phyloP scores from a whole-genome alignment of 2,888 invertebrate species.

The Ommatoiulus sabulosus region DNA sequence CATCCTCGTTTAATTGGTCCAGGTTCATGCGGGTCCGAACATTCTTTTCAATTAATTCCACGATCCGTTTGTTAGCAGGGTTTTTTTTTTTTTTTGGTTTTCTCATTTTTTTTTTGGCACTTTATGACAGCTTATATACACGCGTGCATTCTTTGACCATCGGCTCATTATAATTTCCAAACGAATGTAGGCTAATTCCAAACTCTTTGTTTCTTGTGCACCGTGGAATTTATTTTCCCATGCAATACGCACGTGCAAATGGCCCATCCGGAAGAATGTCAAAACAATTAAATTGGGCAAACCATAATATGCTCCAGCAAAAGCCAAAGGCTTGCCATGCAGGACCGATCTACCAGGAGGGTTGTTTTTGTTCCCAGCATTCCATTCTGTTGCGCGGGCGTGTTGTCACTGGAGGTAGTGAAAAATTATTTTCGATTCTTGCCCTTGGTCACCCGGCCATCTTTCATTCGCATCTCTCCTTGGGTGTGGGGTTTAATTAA shows the following conservation, averaged over 20 bases:
- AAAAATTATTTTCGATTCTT: slow-evolving; percentile 29
- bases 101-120: neutral
- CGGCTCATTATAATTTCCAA: slow-evolving; percentile 1
- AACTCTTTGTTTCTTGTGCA: neutral
- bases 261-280: neutral
- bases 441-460: slow-evolving; percentile 41
- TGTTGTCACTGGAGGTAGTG: slow-evolving; percentile 41
- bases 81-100: neutral
- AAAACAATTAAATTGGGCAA: neutral
- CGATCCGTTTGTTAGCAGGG: neutral
- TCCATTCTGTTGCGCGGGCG: slow-evolving; percentile 5
- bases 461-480: slow-evolving; percentile 38
- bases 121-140: neutral
- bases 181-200: neutral
- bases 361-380: neutral
- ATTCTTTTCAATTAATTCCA: slow-evolving; percentile 36
- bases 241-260: neutral
- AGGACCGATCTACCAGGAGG: slow-evolving; percentile 2
- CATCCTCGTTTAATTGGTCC: neutral
- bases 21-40: neutral
- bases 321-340: neutral
- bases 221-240: neutral
- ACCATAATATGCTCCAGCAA: neutral
- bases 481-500: slow-evolving; percentile 38
- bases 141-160: neutral